These are phyloP conservation scores for Pipistrellus pygmaeus DNA, from an alignment of 2,797 vertebrate species.

Conservation along the genomic window DNA sequence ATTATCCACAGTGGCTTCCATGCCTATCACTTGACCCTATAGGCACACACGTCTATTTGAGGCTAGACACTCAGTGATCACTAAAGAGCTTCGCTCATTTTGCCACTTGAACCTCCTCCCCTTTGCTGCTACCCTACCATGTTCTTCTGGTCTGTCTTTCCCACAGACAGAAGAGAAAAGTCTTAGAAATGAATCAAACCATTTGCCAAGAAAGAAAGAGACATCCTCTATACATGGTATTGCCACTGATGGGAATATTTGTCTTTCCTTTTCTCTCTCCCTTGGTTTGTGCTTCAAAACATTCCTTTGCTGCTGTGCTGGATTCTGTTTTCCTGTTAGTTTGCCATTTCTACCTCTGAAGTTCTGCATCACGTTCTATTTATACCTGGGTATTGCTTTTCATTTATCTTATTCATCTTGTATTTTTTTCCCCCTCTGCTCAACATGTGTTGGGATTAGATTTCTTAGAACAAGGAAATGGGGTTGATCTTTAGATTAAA, in stretches of 20 bases:
- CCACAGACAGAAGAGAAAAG: neutral
- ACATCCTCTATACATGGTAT: neutral
- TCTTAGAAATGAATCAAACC: conserved; percentile 40
- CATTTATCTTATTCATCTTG: conserved; percentile 74
- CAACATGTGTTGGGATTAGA: conserved; percentile 72
- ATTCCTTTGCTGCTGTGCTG: neutral
- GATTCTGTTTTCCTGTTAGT: conserved; percentile 34
- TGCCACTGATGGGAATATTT: fast-evolving
- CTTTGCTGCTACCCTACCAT: neutral
- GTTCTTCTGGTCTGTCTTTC: neutral
- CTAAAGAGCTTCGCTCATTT: neutral
- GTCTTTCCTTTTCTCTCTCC: neutral
- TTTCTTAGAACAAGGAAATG: conserved; percentile 70
- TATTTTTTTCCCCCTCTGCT: conserved; percentile 11
- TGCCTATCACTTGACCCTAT: neutral
- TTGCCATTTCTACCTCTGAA: conserved; percentile 8
- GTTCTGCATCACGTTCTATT: conserved; percentile 61
- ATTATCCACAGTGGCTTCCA: neutral
- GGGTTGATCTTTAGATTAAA: conserved; percentile 73
- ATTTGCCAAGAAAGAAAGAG: neutral
- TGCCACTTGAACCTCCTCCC: neutral
- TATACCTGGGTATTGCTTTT: conserved; percentile 70
- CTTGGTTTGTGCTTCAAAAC: neutral
- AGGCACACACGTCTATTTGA: neutral
- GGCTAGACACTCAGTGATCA: neutral